Base-by-base conservation (phyloP, 2,113 vertebrate species). In the Excalfactoria chinensis region DNA sequence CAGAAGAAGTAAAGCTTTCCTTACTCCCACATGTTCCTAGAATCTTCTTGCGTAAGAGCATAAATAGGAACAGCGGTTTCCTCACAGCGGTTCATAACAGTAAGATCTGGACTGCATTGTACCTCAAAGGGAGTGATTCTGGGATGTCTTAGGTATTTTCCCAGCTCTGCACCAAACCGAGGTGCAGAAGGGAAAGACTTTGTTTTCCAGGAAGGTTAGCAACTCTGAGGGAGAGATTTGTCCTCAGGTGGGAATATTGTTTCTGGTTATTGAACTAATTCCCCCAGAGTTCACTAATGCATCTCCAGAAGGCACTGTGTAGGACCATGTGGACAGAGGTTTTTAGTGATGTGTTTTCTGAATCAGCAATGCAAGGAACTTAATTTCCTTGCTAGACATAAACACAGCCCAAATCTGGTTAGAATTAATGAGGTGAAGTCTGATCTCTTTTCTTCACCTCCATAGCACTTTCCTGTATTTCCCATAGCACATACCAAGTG, bases 341-440 rank as follows among this genome's bases (percentile, higher is more conserved):
- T 30, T 89, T 95, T 26, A 83, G 59, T 3, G 10, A 59, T 35
- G 64, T 35, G 43, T 79, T 94, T 93, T 79, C 77, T 73, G 77
- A 93, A 76, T 76, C 86, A 87, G 43, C 64, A 82, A 83, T 32
- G 37, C 53, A 70, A 86, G 51, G 40, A 91, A 89, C 26, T 9
- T 41, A n/a, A 76, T 91, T 89, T 92, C 56, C 89, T 89, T 89
- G 30, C 56, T 83, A 91, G 75, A 93, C 64, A 63, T 53, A 94
- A 92, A 64, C 37, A 73, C 37, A 86, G 32, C 34, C 30, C 46
- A 91, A 74, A 80, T 88, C 53, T 89, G 48, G 26, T 74, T 89
- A 88, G 75, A 89, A 93, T 82, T 89, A 79, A 80, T 30, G 48
- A 87, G 56, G 78, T 83, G 64, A 87, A 80, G 51, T 55, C 59